Base-by-base conservation (phyloP, 2,113 vertebrate species). In the Elephantulus edwardii region DNA sequence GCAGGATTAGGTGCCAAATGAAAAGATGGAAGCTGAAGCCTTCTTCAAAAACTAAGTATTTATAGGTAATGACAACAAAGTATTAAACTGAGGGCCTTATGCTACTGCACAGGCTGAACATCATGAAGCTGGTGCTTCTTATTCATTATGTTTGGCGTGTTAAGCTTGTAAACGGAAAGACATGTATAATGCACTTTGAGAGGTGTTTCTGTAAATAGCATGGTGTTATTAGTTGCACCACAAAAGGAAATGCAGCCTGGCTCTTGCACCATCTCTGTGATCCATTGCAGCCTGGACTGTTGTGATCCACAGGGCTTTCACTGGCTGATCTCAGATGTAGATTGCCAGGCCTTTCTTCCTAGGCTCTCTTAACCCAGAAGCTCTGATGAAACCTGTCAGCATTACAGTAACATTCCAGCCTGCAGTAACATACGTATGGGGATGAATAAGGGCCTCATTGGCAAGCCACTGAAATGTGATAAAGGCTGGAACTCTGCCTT, bases 51-150 rank as follows among this genome's bases (percentile, higher is more conserved):
- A 40, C 11, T 44, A 76, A 48, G 24, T 30, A n/a, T 66, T 66
- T 83, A 28, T 58, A 54, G 42, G 82, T n/a, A 56, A 44, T 30
- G 33, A 56, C 70, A 52, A 10, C 11, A 79, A 30, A 60, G 38
- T 52, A 62, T 46, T 35, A 74, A 50, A 60, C 24, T 46, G 40
- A 60, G 38, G 19, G 38, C 8, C 42, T 10, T 26, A 7, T 11
- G 11, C 0, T 8, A 62, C 10, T 12, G 48, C 9, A 22, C 0
- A 28, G 8, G 19, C 9, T 1, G 11, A 0, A 19, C 13, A 10
- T 5, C 9, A 28, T 0, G 10, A 72, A 60, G n/a, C 20, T 26
- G 62, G 22, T 14, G 14, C 62, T 12, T 24, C 48, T 13, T 52
- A 22, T 17, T 6, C 46, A 54, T 48, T 52, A 14, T 11, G 8